Conservation (phyloP, 2,888 invertebrate genomes). For the Carterocephalus palaemon region DNA sequence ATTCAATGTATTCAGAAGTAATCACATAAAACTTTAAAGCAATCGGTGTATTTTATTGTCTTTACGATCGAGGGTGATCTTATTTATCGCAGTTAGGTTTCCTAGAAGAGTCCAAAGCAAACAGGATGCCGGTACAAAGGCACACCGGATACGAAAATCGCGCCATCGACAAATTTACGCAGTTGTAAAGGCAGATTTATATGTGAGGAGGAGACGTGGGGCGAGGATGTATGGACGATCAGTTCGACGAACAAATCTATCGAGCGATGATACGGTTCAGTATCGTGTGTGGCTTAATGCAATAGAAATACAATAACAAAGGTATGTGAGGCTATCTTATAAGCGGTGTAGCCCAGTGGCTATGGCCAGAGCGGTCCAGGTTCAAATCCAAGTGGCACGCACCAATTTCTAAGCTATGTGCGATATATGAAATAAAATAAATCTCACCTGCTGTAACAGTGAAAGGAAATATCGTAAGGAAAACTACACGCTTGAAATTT, state of each 20-base stretch:
- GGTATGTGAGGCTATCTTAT: too few species aligned
- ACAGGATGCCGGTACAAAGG: conserved; percentile 60
- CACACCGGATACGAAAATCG: conserved; percentile 67
- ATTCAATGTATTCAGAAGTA: neutral
- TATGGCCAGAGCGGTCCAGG: too few species aligned
- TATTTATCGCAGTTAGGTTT: conserved; percentile 36
- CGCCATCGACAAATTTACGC: conserved; percentile 75
- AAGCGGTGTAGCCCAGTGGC: too few species aligned
- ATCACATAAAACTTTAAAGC: neutral
- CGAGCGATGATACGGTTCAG: neutral
- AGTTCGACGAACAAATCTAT: neutral
- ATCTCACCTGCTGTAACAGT: too few species aligned
- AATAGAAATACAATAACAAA: too few species aligned
- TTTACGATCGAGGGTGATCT: conserved; percentile 22
- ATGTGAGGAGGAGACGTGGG: conserved; percentile 60
- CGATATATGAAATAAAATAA: too few species aligned
- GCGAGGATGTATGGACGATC: neutral
- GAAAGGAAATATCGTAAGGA: too few species aligned
- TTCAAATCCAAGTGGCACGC: too few species aligned
- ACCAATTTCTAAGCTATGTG: too few species aligned
- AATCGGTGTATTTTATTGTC: conserved; percentile 2
- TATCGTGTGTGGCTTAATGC: too few species aligned
- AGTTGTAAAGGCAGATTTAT: conserved; percentile 72
- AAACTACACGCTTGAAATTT: too few species aligned
- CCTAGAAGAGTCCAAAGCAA: conserved; percentile 48